Evolutionary conservation across 2,888 invertebrate species (phyloP).

Genomic region (Sphaerophoria taeniata): DNA sequence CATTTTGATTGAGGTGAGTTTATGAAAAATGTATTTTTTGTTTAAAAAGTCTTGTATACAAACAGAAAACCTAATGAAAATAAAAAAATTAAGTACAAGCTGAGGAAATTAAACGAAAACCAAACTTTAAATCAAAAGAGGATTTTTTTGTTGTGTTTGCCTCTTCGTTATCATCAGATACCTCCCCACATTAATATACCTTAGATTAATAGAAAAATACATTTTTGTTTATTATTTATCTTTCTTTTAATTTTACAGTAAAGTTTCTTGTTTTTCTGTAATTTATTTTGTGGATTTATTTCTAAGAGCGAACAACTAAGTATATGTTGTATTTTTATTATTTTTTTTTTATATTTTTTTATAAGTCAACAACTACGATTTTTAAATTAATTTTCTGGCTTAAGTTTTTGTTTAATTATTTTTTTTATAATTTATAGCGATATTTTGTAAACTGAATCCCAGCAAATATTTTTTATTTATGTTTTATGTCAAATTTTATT

Average conservation of each 20-base stretch:
- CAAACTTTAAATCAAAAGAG: slow-evolving; percentile 29
- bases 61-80: neutral
- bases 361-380: slow-evolving; percentile 69
- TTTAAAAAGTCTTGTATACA: neutral
- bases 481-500: slow-evolving; percentile 46
- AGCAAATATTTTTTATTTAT: slow-evolving; percentile 68
- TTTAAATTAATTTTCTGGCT: slow-evolving; percentile 45
- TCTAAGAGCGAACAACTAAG: slow-evolving; percentile 62
- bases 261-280: slow-evolving; percentile 38
- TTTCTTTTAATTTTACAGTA: slow-evolving; percentile 69
- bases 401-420: slow-evolving; percentile 50
- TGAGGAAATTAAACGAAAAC: slow-evolving; percentile 16
- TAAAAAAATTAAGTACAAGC: slow-evolving; percentile 53
- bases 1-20: slow-evolving; percentile 40
- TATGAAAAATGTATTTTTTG: slow-evolving; percentile 11
- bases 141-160: slow-evolving; percentile 30
- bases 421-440: slow-evolving; percentile 69
- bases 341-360: slow-evolving; percentile 29
- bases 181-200: slow-evolving; percentile 61
- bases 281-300: slow-evolving; percentile 32
- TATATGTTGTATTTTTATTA: slow-evolving; percentile 50
- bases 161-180: slow-evolving; percentile 40
- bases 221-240: slow-evolving; percentile 57
- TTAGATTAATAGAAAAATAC: slow-evolving; percentile 74
- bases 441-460: slow-evolving; percentile 71